Base-by-base conservation (phyloP, 2,797 vertebrate species). In the Mycteria americana region DNA sequence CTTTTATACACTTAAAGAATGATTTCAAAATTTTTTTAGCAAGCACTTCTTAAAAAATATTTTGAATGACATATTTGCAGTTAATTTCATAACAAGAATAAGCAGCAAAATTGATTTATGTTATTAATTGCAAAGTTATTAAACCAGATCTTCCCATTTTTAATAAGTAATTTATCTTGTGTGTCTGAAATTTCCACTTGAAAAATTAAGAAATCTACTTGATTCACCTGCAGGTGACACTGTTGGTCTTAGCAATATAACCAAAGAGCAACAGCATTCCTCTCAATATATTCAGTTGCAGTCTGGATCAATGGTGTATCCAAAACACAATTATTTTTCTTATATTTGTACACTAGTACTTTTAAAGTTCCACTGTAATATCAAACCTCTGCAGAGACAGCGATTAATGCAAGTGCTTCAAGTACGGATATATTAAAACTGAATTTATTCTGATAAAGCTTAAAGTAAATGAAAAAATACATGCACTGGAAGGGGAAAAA, bases 151-250 rank as follows among this genome's bases (percentile, higher is more conserved):
- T 68, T 72, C 24, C 28, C 3, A 12, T 76, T 89, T 79, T 37
- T 74, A 85, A 0, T 23, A 62, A 46, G 18, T 37, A 59, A 25
- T 11, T 78, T 53, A 48, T 12, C n/a, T 56, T 69, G 5, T 53
- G 7, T 68, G 54, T 54, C 48, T 73, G 27, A 45, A 54, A 88
- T 50, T 53, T 90, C 15, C 18, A 25, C 31, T n/a, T n/a, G 15
- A 94, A 93, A 86, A 87, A 92, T 67, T 15, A 85, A 84, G 57
- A 92, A 92, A 81, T n/a, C 50, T 82, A 78, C 77, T 57, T 76
- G 33, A 91, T 89, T 97, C 95, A 96, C 97, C 97, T 97, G 97
- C 93, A 98, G 97, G 97, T 97, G 97, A 97, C 97, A 97, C 97
- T 97, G 95, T 97, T 98, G 97, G 81, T 92, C 97, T 97, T 95